Percentiles rank a stretch among this genome's conserved stretches.
These are phyloP conservation scores for Meta bourneti DNA, from an alignment of 2,888 invertebrate species.

Conservation along the genomic window DNA sequence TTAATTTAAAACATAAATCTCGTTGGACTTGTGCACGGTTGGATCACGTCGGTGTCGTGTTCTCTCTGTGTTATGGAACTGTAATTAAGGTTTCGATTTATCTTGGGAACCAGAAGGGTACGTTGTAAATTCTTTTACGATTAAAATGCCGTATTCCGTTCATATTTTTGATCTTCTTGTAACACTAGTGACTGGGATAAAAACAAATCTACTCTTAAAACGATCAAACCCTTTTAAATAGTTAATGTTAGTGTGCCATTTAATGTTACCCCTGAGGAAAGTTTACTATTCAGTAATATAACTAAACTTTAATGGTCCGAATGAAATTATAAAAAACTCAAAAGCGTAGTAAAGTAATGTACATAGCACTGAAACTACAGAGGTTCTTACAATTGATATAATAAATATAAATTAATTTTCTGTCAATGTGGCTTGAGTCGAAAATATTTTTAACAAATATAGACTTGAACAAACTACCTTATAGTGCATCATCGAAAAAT, in stretches of 20 bases:
- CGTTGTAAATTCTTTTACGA: slow-evolving; percentile 5
- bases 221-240: slow-evolving; percentile 20
- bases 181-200: slow-evolving; percentile 15
- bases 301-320: slow-evolving; percentile 7
- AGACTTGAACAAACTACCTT: too few species aligned
- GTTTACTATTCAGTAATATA: slow-evolving; percentile 16
- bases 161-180: slow-evolving; percentile 16
- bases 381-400: too few species aligned
- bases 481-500: too few species aligned
- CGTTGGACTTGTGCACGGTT: not conserved
- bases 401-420: too few species aligned
- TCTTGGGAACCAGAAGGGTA: not conserved
- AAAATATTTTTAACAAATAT: too few species aligned
- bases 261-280: slow-evolving; percentile 23
- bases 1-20: not conserved
- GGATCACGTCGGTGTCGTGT: too few species aligned
- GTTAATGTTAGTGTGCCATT: slow-evolving; percentile 12
- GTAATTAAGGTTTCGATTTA: not conserved
- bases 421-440: too few species aligned
- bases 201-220: slow-evolving; percentile 4
- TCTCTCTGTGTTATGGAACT: not conserved
- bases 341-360: too few species aligned
- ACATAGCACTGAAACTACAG: too few species aligned
- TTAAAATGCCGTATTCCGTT: slow-evolving; percentile 1
- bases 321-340: not conserved